Base-by-base conservation (phyloP, 2,888 invertebrate genomes). In the Phytoseiulus persimilis region DNA sequence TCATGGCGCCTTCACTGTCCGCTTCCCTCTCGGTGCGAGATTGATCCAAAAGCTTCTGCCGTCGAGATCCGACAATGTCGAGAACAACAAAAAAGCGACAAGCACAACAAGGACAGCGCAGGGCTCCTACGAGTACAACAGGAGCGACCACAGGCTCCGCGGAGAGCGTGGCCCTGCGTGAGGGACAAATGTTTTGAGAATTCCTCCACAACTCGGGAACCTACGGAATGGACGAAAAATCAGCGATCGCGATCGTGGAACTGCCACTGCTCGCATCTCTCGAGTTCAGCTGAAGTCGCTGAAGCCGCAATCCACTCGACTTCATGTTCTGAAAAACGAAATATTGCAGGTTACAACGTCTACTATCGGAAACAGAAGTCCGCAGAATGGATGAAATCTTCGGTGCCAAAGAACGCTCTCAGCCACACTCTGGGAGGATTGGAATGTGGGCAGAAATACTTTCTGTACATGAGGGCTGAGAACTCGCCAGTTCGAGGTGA, bases 391-490 rank as follows among this genome's bases (percentile, higher is more conserved):
- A 91, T 91, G 90, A 94, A 94, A 83, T 93, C 95, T 6, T 94
- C 95, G 90, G 93, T 96, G 83, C 94, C 95, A 45, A 95, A 95
- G 0, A 95, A 95, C 91, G 94, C 95, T 89, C 95, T 95, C 83
- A 94, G 95, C 89, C 95, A 95, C 92, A 95, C 95, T 23, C 93
- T 96, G 91, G 95, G 95, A 90, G 95, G 95, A 65, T 94, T 97
- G 83, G 94, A 95, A 91, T 97, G 97, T 93, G 97, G 97, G 83
- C 95, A 96, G 83, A 93, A 94, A 90, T 97, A 97, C 92, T 94
- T 95, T 91, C 94, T 96, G 91, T 95, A 95, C 91, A 93, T 97
- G 91, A 94, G 95, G 31, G 96, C 97, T 0, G 94, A 95, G 92
- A 96, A 96, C 93, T 94, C 95, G 89, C 95, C 96, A 0, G 97